phyloP scores from a whole-genome alignment of 2,113 vertebrate species.

The Takifugu bimaculatus region DNA sequence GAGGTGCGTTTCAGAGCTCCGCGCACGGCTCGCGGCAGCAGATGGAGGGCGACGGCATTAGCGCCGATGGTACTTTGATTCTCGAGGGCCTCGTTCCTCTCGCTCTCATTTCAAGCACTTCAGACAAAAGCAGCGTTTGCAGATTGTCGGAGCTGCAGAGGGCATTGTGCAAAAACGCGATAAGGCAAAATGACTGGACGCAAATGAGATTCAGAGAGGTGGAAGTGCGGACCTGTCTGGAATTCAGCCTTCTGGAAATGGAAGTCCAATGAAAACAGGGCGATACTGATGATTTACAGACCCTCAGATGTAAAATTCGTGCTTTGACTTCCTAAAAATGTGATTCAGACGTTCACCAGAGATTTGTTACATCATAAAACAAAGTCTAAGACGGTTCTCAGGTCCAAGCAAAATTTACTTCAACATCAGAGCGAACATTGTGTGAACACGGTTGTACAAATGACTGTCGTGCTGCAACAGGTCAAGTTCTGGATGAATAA shows the following conservation, averaged over 20 bases:
- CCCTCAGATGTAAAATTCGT: too few species aligned
- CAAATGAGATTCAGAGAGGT: constrained; percentile 39
- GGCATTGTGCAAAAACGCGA: constrained; percentile 58
- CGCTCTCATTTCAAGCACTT: constrained; percentile 43
- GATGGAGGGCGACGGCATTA: constrained; percentile 56
- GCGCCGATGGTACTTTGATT: constrained; percentile 57
- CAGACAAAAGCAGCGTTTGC: constrained; percentile 49
- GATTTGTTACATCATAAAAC: too few species aligned
- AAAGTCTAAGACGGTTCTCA: too few species aligned
- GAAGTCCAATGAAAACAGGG: neutral
- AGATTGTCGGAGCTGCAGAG: constrained; percentile 50
- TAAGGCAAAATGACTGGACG: constrained; percentile 48
- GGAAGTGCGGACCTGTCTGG: constrained; percentile 30
- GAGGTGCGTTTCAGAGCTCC: constrained; percentile 4
- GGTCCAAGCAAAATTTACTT: too few species aligned
- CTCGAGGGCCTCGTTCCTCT: constrained; percentile 55
- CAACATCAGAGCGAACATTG: too few species aligned
- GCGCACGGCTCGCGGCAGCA: constrained; percentile 10
- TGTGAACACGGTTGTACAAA: too few species aligned
- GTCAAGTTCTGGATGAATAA: too few species aligned
- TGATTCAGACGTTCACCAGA: too few species aligned
- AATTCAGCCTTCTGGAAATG: constrained; percentile 13
- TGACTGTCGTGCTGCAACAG: too few species aligned
- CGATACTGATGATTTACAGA: too few species aligned
- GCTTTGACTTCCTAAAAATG: too few species aligned